A percentile compares a stretch with the other conserved stretches of the same genome.
phyloP scores from a whole-genome alignment of 1,140 invertebrate genomes.

The Schlechtendalia chinensis region DNA sequence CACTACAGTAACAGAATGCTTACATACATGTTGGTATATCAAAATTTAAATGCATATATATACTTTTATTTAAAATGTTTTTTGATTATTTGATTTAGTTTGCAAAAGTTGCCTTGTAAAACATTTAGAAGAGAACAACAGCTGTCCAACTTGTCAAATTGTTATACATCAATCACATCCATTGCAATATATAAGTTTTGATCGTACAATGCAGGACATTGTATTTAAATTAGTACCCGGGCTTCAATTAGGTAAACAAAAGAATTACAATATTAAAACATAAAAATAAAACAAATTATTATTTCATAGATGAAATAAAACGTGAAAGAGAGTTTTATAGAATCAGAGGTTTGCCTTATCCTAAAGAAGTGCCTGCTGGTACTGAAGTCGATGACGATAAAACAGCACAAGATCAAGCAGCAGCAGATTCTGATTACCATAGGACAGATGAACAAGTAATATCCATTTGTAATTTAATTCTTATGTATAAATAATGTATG shows the following conservation, averaged over 20 bases:
- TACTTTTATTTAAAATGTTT: slow-evolving; percentile 44
- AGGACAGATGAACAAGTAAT: slow-evolving; percentile 88
- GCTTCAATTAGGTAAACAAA: slow-evolving; percentile 74
- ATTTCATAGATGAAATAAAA: slow-evolving; percentile 74
- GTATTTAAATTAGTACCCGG: slow-evolving; percentile 95
- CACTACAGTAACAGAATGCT: slow-evolving; percentile 94
- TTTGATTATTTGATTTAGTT: slow-evolving; percentile 64
- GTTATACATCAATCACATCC: slow-evolving; percentile 98
- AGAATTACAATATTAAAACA: not conserved
- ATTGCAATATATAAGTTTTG: slow-evolving; percentile 93
- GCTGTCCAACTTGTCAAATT: slow-evolving; percentile 93
- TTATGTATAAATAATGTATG: not conserved
- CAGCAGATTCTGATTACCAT: slow-evolving; percentile 87
- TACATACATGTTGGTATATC: slow-evolving; percentile 86
- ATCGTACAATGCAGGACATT: slow-evolving; percentile 98
- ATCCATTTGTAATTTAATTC: not conserved
- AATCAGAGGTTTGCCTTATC: slow-evolving; percentile 77
- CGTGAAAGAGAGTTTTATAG: slow-evolving; percentile 85
- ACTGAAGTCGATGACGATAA: slow-evolving; percentile 67
- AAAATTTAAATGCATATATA: slow-evolving; percentile 25
- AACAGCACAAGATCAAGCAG: slow-evolving; percentile 62
- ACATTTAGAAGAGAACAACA: slow-evolving; percentile 94
- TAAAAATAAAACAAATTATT: not conserved
- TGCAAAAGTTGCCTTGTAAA: slow-evolving; percentile 98
- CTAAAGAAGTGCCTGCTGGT: slow-evolving; percentile 76